phyloP scores from a whole-genome alignment of 2,113 vertebrate species.

The Syrrhaptes paradoxus region DNA sequence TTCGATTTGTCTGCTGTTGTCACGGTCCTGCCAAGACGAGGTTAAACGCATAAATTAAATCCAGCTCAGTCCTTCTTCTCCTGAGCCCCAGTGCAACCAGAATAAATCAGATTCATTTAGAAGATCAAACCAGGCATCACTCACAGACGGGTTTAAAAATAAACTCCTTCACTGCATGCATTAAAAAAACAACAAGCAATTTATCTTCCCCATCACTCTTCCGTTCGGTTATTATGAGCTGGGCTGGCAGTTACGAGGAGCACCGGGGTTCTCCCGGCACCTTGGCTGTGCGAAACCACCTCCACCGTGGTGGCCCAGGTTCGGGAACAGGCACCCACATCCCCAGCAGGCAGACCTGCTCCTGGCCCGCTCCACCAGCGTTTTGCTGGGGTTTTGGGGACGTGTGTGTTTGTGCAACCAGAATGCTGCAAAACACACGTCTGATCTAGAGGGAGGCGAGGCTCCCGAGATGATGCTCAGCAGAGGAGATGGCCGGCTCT shows the following conservation, averaged over 20 bases:
- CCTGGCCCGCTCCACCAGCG: background rate
- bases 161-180: background rate
- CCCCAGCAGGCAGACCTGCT: background rate
- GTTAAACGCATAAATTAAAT: background rate
- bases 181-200: constrained; percentile 4
- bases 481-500: background rate
- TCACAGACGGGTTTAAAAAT: constrained; percentile 14
- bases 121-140: constrained; percentile 12
- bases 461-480: background rate
- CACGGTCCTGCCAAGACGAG: background rate
- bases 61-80: background rate
- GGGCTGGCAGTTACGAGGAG: background rate
- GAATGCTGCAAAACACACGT: background rate
- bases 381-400: background rate
- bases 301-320: background rate
- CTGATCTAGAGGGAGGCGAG: background rate
- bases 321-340: background rate
- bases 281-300: background rate
- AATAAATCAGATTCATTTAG: constrained; percentile 42
- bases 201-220: background rate
- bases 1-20: background rate
- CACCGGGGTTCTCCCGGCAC: rapidly evolving
- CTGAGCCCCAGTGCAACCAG: background rate
- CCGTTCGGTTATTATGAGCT: background rate
- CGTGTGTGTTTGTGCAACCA: background rate